Evolutionary conservation across 2,888 invertebrate species (phyloP), one percentile per base, ranked within the genome.

Genomic region (Nomada ferruginata): DNA sequence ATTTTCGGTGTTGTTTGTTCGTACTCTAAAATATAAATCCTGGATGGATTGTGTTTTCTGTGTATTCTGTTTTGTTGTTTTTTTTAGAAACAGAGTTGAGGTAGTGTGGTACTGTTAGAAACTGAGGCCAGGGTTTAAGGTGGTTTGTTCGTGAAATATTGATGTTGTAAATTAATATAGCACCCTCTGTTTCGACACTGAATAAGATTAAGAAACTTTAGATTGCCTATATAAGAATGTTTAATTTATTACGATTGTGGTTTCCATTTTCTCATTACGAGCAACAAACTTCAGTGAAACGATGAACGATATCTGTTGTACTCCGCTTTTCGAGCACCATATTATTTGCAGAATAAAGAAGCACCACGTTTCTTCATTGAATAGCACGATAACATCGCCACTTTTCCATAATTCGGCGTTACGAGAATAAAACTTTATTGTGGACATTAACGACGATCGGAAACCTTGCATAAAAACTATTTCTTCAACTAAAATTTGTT

Each of bases 381-480:
- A 59, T 60, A 63, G 29, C 9, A 55, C 57, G 63, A 57, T 63
- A 60, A 53, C 23, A 42, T 76, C 76, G 60, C 13, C 59, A 10
- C 52, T 76, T 65, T 61, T 59, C 65, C 29, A 13, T 44, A 47
- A 59, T 55, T 60, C 65, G 65, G 76, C 60, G 59, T 59, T 52
- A 52, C 59, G 50, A 0, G 10, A 57, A 73, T 23, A 50, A 52
- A 69, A 64, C 59, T 26, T 66, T 66, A 76, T 76, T 72, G 57
- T 59, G 59, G 47, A 64, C 60, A 70, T 64, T 72, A 69, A 75
- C 77, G 78, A 85, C 69, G 42, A 15, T 36, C 59, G 50, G 70
- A 47, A 65, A 65, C 60, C 60, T 36, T 60, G 9, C 23, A 20
- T 23, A 55, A 57, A 44, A 47, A 63, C 36, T 29, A n/a, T 71